Base-by-base conservation (phyloP, 2,888 invertebrate genomes). In the Drosophila nr. perissopoda region DNA sequence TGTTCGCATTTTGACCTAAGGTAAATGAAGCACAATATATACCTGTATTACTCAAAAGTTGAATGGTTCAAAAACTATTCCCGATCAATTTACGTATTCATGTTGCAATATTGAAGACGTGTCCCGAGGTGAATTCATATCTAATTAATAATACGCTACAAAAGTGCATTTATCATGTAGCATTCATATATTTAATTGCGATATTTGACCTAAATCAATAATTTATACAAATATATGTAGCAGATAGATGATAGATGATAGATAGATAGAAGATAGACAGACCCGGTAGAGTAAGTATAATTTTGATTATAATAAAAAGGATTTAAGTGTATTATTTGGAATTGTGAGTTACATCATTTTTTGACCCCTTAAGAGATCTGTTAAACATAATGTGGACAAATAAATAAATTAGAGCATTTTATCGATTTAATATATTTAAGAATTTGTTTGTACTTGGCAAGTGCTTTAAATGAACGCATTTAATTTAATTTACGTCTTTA, bases 1-100 rank as follows among this genome's bases (percentile, higher is more conserved):
- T 72, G 73, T 59, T 70, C 58, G 60, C 69, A 59, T 69, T 67
- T 75, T 82, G 81, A 83, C 86, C 78, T 74, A 76, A 78, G 90
- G 87, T 86, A 87, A 78, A 80, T 61, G 18, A 58, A 59, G 52
- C 31, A 13, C 16, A 48, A 36, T 49, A 79, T 62, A 58, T 25
- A 45, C 34, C 59, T 49, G 62, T 45, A 53, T 57, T 38, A 40
- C 16, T 25, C 36, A 56, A 36, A 51, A 36, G 38, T 21, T 34
- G 57, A 51, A 33, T 62, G 33, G 52, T 29, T 56, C 48, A 38
- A 53, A 53, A 16, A 60, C 53, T 2, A 54, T 54, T 59, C 21
- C 53, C 34, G 38, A 33, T 5, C 5, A 11, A 40, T 36, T 65
- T 27, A 60, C 36, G 10, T n/a, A 21, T 16, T 27, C 18, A 45